A percentile compares a stretch with the other conserved stretches of the same genome.
These are phyloP conservation scores for Marcusenius ussheri DNA, from an alignment of 2,113 vertebrate species.

Conservation along the genomic window DNA sequence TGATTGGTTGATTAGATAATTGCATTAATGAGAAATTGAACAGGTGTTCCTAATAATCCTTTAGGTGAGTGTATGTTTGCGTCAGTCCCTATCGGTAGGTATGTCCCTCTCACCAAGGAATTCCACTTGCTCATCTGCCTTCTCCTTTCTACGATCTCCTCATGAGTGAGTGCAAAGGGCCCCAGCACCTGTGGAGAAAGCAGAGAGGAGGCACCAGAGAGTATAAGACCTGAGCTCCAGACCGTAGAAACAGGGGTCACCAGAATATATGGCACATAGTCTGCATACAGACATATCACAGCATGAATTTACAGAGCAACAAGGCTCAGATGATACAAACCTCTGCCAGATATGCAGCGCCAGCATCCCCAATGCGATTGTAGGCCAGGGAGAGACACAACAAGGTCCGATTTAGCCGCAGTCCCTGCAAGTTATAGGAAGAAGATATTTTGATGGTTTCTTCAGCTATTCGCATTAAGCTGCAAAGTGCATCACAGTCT, in stretches of 20 bases:
- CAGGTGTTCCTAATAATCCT: too few relatives aligned
- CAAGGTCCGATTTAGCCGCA: conserved; percentile 73
- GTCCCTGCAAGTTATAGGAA: conserved; percentile 53
- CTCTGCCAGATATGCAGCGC: conserved; percentile 66
- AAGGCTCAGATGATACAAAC: conserved; percentile 33
- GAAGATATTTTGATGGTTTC: background rate
- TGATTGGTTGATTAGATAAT: too few relatives aligned
- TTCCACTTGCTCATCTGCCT: conserved; percentile 53
- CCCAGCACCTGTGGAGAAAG: conserved; percentile 59
- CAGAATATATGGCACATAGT: background rate
- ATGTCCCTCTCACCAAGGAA: conserved; percentile 32
- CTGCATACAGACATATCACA: background rate
- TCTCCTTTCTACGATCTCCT: conserved; percentile 71
- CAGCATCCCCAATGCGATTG: conserved; percentile 71
- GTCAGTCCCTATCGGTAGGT: background rate
- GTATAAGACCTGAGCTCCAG: background rate
- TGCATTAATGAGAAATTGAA: too few relatives aligned
- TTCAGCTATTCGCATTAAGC: background rate
- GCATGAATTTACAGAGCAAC: background rate
- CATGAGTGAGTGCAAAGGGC: conserved; percentile 66
- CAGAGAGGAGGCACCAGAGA: background rate
- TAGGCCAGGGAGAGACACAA: conserved; percentile 69
- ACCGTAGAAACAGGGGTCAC: background rate
- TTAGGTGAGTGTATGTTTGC: too few relatives aligned
- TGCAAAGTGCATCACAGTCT: background rate